These are phyloP conservation scores for Notoglanidium macrostoma DNA, from an alignment of 2,797 vertebrate genomes.

Conservation along the genomic window DNA sequence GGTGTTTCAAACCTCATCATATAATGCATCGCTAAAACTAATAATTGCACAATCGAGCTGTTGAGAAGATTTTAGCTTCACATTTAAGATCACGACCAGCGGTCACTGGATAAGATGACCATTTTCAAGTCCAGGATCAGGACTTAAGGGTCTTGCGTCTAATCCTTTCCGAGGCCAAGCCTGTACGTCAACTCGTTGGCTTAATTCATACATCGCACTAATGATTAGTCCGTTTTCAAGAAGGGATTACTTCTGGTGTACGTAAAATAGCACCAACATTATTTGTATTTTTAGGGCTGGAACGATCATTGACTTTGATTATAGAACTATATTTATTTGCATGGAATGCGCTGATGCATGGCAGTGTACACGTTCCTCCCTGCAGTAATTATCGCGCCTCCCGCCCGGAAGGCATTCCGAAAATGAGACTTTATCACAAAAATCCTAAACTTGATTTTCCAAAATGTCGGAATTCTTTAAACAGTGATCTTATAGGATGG, in stretches of 20 bases:
- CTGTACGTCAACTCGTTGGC: not conserved
- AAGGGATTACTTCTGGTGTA: not conserved
- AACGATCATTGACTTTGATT: too few species aligned
- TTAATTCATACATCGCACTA: not conserved
- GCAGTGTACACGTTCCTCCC: too few species aligned
- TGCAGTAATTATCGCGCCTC: too few species aligned
- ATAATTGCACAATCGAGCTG: not conserved
- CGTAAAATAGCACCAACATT: too few species aligned
- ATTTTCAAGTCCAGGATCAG: not conserved
- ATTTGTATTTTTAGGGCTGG: too few species aligned
- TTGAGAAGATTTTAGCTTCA: not conserved
- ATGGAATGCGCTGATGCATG: too few species aligned
- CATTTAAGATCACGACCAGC: not conserved
- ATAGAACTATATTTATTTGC: too few species aligned
- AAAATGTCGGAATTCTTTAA: too few species aligned
- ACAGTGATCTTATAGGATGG: too few species aligned
- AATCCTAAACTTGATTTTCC: too few species aligned
- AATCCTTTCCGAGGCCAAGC: not conserved
- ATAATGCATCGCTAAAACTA: not conserved
- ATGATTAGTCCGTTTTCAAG: not conserved
- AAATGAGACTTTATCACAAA: too few species aligned
- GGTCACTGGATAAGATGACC: not conserved
- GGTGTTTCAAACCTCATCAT: not conserved
- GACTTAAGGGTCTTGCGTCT: not conserved
- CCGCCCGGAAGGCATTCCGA: too few species aligned